phyloP scores from a whole-genome alignment of 2,797 vertebrate species.

The Vultur gryphus region DNA sequence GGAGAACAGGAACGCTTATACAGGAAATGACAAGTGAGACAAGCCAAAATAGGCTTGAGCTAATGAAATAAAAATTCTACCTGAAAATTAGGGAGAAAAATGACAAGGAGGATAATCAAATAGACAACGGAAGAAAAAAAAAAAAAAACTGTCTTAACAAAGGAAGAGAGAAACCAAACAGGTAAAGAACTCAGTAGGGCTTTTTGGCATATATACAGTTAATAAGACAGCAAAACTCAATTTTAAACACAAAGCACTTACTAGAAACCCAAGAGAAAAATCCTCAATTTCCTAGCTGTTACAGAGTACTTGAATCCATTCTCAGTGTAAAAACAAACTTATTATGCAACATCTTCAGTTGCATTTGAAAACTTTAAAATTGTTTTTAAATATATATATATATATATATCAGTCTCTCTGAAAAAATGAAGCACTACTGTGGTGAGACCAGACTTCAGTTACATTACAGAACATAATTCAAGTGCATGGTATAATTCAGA shows the following conservation, averaged over 20 bases:
- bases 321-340: background rate
- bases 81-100: constrained; percentile 19
- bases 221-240: background rate
- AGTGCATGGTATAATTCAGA: background rate
- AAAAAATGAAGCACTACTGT: background rate
- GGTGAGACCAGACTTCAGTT: background rate
- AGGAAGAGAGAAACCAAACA: background rate
- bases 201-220: background rate
- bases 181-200: background rate
- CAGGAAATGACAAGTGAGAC: constrained; percentile 33
- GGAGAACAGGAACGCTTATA: background rate
- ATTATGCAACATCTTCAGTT: background rate
- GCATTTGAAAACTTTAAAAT: background rate
- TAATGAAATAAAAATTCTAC: constrained; percentile 25
- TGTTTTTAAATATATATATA: background rate
- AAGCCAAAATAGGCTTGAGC: background rate
- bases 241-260: background rate
- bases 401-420: background rate
- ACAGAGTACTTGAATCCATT: background rate
- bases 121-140: background rate
- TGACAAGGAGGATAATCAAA: constrained; percentile 18
- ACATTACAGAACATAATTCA: background rate
- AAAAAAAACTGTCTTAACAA: background rate
- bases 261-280: background rate
- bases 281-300: background rate